A percentile compares a stretch with the other conserved stretches of the same genome.
These are phyloP conservation scores for Drosophila chauvacae DNA, from an alignment of 1,140 invertebrate species.

Conservation along the genomic window DNA sequence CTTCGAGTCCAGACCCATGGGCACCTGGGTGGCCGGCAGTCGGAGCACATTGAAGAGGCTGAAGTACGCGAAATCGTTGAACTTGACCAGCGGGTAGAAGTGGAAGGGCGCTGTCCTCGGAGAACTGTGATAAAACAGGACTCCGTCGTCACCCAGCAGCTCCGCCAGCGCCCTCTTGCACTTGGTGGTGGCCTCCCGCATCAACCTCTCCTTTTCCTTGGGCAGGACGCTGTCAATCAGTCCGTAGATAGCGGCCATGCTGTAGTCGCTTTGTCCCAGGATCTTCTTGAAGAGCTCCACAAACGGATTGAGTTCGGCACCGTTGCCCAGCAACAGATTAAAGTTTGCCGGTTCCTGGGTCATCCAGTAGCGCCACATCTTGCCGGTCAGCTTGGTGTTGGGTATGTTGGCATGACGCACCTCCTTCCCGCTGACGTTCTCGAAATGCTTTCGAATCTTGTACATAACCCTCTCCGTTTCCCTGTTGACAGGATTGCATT, in stretches of 20 bases:
- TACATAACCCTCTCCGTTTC: constrained; percentile 89
- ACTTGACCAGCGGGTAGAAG: constrained; percentile 90
- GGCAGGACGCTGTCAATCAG: constrained; percentile 88
- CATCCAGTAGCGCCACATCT: constrained; percentile 91
- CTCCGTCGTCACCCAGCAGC: constrained; percentile 90
- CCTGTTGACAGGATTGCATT: constrained; percentile 88
- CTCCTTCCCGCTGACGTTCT: constrained; percentile 49
- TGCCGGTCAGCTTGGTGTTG: constrained; percentile 87
- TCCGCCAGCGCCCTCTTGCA: constrained; percentile 88
- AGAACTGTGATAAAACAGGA: constrained; percentile 94
- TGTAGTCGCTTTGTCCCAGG: constrained; percentile 86
- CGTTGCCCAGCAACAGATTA: constrained; percentile 87
- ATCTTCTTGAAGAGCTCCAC: constrained; percentile 87
- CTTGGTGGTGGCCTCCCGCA: constrained; percentile 86
- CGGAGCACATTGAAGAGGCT: constrained; percentile 94
- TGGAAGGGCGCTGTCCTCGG: constrained; percentile 94
- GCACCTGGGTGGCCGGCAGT: constrained; percentile 93
- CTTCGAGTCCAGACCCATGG: constrained; percentile 89
- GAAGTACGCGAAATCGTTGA: constrained; percentile 95
- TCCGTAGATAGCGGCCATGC: constrained; percentile 88
- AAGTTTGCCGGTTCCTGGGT: constrained; percentile 88
- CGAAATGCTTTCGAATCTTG: constrained; percentile 83
- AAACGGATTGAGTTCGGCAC: constrained; percentile 85
- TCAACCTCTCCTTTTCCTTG: constrained; percentile 87
- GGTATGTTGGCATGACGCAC: constrained; percentile 85